Evolutionary conservation across 2,113 vertebrate genomes (phyloP).

Genomic region (Sceloporus tristichus): DNA sequence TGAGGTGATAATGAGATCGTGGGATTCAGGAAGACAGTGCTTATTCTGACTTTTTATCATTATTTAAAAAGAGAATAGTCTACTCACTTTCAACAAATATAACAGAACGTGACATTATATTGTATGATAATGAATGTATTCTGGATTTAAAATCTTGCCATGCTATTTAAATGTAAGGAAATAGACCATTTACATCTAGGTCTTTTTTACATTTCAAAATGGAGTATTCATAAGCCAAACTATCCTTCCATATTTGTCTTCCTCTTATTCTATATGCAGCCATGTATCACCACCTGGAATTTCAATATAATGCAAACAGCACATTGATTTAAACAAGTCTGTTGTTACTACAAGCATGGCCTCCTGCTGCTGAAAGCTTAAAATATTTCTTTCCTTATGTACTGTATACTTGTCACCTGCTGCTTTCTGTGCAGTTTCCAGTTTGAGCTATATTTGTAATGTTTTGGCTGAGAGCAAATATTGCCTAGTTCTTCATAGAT

Average conservation of each 20-base stretch:
- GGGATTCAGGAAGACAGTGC: background rate
- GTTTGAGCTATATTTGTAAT: slow-evolving; percentile 23
- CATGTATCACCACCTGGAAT: background rate
- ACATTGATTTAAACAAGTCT: background rate
- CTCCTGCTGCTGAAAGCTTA: slow-evolving; percentile 12
- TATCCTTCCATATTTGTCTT: background rate
- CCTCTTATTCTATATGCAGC: background rate
- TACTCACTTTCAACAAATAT: background rate
- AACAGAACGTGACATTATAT: background rate
- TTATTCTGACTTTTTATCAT: background rate
- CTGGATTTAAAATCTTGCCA: background rate
- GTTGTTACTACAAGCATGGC: background rate
- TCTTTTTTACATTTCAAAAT: background rate
- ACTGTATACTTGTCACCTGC: background rate
- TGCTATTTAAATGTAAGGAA: background rate
- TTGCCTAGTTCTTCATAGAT: background rate
- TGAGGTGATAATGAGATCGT: background rate
- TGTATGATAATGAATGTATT: background rate
- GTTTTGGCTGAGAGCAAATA: background rate
- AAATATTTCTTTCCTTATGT: background rate
- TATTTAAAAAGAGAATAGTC: background rate
- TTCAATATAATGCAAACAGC: background rate
- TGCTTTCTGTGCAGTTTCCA: background rate
- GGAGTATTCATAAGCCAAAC: slow-evolving; percentile 9
- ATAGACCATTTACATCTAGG: background rate